Evolutionary conservation across 2,113 vertebrate genomes (phyloP).

Genomic region (Rhombomys opimus): DNA sequence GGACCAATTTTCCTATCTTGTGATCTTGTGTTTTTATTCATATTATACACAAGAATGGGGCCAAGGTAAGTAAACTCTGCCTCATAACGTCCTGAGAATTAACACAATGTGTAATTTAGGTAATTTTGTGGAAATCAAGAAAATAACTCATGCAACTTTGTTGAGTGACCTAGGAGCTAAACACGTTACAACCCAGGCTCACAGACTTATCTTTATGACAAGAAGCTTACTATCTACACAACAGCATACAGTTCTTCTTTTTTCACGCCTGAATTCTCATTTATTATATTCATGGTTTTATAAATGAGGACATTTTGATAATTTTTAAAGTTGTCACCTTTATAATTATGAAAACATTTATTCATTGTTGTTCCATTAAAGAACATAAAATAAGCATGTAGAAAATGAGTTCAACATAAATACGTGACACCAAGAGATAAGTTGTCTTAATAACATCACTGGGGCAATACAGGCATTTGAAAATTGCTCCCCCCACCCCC

Average conservation of each 20-base stretch:
- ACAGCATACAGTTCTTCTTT: neutral
- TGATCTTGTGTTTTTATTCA: neutral
- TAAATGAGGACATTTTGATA: neutral
- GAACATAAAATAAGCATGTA: neutral
- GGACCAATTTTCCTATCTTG: neutral
- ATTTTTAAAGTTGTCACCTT: constrained; percentile 29
- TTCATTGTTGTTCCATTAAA: constrained; percentile 24
- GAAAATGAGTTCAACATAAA: neutral
- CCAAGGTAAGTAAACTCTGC: neutral
- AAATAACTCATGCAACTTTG: neutral
- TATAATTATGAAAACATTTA: neutral
- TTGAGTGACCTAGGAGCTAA: constrained; percentile 14
- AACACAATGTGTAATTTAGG: neutral
- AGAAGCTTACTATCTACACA: neutral
- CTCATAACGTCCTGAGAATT: neutral
- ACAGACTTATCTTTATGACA: constrained; percentile 11
- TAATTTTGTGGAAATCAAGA: neutral
- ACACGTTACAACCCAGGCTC: neutral
- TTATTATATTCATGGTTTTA: neutral
- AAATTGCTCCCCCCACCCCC: neutral
- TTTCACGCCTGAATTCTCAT: constrained; percentile 29
- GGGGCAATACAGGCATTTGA: neutral
- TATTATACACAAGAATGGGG: neutral
- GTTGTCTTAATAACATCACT: neutral
- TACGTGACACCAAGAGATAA: neutral